These are phyloP conservation scores for Melitaea cinxia DNA, from an alignment of 1,140 invertebrate genomes.

Conservation along the genomic window DNA sequence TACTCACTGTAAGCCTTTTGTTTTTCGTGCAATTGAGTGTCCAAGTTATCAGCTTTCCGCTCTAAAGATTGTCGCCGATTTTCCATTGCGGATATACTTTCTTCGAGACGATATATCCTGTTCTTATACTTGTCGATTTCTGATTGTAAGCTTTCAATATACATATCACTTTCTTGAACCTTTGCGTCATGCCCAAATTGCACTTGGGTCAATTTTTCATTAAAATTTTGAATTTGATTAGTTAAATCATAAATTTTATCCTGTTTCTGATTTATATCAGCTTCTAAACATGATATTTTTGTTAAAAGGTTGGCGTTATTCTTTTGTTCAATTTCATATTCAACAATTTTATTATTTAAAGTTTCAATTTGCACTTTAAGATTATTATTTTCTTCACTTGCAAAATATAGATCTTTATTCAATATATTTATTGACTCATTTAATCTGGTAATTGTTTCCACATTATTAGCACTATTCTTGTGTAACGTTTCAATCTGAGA, in stretches of 20 bases:
- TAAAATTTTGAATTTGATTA: conserved; percentile 58
- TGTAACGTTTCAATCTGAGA: conserved; percentile 51
- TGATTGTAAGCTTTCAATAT: conserved; percentile 87
- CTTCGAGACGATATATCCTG: conserved; percentile 83
- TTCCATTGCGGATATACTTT: conserved; percentile 82
- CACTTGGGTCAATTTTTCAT: conserved; percentile 61
- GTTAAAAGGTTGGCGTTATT: conserved; percentile 67
- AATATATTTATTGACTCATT: conserved; percentile 48
- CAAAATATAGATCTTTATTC: conserved; percentile 55
- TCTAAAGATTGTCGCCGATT: conserved; percentile 81
- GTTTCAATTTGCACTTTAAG: conserved; percentile 60
- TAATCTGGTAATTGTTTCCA: conserved; percentile 47
- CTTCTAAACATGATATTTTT: conserved; percentile 73
- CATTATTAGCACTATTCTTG: conserved; percentile 42
- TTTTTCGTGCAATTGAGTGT: conserved; percentile 81
- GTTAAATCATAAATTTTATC: conserved; percentile 58
- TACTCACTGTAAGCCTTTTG: conserved; percentile 81
- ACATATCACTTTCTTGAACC: conserved; percentile 87
- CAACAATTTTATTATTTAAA: conserved; percentile 69
- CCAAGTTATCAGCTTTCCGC: conserved; percentile 80
- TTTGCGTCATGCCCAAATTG: conserved; percentile 83
- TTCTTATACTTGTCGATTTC: conserved; percentile 85
- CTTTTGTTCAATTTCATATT: conserved; percentile 72
- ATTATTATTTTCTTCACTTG: conserved; percentile 58
- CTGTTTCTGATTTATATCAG: conserved; percentile 70